phyloP scores from a whole-genome alignment of 2,113 vertebrate species.

The Eulacestoma nigropectus region DNA sequence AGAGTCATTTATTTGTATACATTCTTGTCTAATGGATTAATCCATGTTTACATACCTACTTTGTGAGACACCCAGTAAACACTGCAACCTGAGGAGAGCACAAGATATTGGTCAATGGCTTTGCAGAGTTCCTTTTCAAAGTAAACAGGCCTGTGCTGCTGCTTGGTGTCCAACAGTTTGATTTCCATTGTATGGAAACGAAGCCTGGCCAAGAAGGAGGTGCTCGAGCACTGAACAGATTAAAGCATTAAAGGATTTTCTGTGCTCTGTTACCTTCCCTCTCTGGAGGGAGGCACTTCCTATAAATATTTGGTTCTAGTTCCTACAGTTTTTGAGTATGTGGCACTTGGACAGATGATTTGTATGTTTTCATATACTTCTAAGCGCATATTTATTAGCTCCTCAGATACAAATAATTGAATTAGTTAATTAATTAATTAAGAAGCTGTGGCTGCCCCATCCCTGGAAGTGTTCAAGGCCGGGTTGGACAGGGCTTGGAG shows the following conservation, averaged over 20 bases:
- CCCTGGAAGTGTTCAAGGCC: background rate
- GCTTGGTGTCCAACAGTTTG: background rate
- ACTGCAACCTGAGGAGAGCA: background rate
- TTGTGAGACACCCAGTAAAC: background rate
- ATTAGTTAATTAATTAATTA: background rate
- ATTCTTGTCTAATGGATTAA: background rate
- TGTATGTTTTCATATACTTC: background rate
- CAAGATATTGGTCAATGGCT: background rate
- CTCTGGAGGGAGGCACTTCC: background rate
- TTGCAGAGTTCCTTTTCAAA: background rate
- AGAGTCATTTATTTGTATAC: background rate
- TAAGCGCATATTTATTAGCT: background rate
- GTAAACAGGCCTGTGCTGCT: background rate
- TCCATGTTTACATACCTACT: background rate
- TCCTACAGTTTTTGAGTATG: background rate
- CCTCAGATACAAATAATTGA: background rate
- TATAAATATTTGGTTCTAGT: background rate
- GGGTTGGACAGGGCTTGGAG: background rate
- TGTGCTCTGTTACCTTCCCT: background rate
- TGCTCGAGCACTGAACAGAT: background rate
- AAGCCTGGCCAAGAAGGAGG: background rate
- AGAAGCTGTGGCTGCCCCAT: background rate
- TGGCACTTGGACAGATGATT: background rate
- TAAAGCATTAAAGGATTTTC: background rate
- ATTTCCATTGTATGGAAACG: background rate